Percentiles rank a stretch among this genome's conserved stretches.
These are phyloP conservation scores for Lasiommata megera DNA, from an alignment of 2,888 invertebrate species.

Conservation along the genomic window DNA sequence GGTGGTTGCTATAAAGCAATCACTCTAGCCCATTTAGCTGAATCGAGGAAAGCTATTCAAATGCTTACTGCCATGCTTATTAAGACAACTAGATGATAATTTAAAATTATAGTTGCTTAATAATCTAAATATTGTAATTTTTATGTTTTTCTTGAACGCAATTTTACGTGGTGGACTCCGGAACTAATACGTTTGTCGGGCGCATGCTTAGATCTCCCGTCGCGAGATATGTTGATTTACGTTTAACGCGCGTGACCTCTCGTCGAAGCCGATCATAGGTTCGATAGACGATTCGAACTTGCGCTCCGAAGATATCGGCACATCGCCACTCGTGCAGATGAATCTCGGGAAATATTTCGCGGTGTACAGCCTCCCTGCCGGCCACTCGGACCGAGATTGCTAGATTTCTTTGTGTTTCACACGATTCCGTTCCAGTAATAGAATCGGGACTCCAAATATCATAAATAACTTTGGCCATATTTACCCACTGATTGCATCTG, in stretches of 20 bases:
- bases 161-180: neutral
- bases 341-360: slow-evolving; percentile 78
- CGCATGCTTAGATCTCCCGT: slow-evolving; percentile 78
- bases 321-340: slow-evolving; percentile 77
- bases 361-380: slow-evolving; percentile 49
- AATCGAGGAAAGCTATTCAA: too few relatives aligned
- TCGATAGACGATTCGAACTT: slow-evolving; percentile 78
- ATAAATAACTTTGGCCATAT: slow-evolving; percentile 35
- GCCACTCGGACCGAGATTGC: slow-evolving; percentile 62
- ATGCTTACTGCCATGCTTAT: too few relatives aligned
- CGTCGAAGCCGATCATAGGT: slow-evolving; percentile 75
- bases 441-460: slow-evolving; percentile 38
- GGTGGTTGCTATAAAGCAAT: too few relatives aligned
- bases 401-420: slow-evolving; percentile 71
- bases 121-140: too few relatives aligned
- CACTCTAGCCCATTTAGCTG: too few relatives aligned
- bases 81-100: too few relatives aligned
- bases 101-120: too few relatives aligned
- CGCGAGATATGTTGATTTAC: slow-evolving; percentile 81
- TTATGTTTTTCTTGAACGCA: too few relatives aligned
- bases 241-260: slow-evolving; percentile 80
- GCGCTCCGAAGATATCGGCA: slow-evolving; percentile 70
- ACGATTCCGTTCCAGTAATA: slow-evolving; percentile 47
- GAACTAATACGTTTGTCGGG: slow-evolving; percentile 46
- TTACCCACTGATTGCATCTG: slow-evolving; percentile 23